These are phyloP conservation scores for Yponomeuta sedellus DNA, from an alignment of 2,888 invertebrate genomes.

Conservation along the genomic window DNA sequence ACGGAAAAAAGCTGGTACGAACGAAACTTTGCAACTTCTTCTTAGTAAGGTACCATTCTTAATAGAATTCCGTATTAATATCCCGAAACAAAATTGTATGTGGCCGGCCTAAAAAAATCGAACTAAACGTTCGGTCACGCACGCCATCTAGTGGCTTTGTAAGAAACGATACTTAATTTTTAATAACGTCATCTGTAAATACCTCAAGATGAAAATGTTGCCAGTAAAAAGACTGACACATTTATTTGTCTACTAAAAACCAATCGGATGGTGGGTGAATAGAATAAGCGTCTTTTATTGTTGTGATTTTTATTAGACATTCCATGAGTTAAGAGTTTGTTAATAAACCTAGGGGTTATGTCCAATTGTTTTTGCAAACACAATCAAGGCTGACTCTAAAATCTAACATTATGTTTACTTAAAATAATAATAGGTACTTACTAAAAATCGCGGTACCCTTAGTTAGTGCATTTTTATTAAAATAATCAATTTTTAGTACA, in stretches of 20 bases:
- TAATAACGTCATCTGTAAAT: no score
- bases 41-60: no score
- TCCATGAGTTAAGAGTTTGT: constrained; percentile 49
- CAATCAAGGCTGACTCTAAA: constrained; percentile 48
- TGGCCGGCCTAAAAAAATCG: no score
- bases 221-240: not conserved
- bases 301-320: constrained; percentile 65
- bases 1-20: no score
- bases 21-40: no score
- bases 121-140: no score
- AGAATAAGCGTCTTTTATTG: not conserved
- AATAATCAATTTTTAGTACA: constrained; percentile 48
- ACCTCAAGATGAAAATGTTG: not conserved
- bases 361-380: constrained; percentile 37
- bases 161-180: no score
- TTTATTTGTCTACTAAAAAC: not conserved
- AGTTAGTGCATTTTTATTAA: constrained; percentile 40
- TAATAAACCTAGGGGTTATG: not conserved
- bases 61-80: no score
- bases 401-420: not conserved
- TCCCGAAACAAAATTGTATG: no score
- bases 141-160: no score
- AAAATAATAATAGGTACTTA: constrained; percentile 28
- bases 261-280: not conserved
- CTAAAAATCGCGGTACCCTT: constrained; percentile 23